These are phyloP conservation scores for Myzus persicae DNA, from an alignment of 1,140 invertebrate genomes.

Conservation along the genomic window DNA sequence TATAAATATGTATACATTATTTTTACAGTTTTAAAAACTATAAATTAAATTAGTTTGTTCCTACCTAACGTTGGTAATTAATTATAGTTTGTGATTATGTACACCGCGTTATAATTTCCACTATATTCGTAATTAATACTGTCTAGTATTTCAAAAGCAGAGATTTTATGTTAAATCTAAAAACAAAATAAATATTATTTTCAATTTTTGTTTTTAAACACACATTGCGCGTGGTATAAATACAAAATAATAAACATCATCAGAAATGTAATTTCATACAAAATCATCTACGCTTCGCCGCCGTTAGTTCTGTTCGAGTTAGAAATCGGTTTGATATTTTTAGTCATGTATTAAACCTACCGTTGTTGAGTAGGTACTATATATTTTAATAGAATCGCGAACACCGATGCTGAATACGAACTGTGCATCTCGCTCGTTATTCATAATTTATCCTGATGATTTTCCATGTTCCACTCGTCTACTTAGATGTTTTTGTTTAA, in stretches of 20 bases:
- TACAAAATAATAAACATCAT: neutral
- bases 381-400: neutral
- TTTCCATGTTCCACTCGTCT: neutral
- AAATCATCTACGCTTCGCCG: neutral
- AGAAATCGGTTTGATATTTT: neutral
- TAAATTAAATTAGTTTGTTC: slow-evolving; percentile 26
- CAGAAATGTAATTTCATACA: neutral
- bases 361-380: too few relatives aligned
- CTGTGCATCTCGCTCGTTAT: neutral
- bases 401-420: neutral
- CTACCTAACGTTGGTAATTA: slow-evolving; percentile 8
- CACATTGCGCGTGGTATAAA: neutral
- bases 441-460: neutral
- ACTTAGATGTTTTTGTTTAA: neutral
- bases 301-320: neutral
- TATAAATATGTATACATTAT: neutral
- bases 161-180: neutral
- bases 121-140: neutral
- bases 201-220: neutral
- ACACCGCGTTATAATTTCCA: neutral
- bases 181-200: neutral
- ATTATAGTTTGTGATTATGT: slow-evolving; percentile 9
- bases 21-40: slow-evolving; percentile 22
- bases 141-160: neutral
- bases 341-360: neutral